Evolutionary conservation across 2,888 invertebrate species (phyloP).

Genomic region (Linnaemya tessellans): DNA sequence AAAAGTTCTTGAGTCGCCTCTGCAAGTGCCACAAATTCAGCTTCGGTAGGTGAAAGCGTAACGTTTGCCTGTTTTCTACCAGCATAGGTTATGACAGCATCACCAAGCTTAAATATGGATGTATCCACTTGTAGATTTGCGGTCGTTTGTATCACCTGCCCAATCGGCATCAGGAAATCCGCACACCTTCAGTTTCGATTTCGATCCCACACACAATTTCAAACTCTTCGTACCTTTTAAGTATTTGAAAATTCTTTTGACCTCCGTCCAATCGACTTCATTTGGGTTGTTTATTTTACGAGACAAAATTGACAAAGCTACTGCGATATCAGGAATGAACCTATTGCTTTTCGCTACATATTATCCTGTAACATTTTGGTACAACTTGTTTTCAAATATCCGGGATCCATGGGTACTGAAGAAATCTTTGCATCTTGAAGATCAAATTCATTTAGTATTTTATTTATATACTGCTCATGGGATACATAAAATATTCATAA

Average conservation of each 20-base stretch:
- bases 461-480: too few species aligned
- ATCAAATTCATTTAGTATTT: too few species aligned
- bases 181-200: too few species aligned
- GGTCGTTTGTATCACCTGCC: neutral
- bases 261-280: neutral
- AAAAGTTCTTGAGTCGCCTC: too few species aligned
- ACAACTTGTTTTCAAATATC: constrained; percentile 4
- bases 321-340: neutral
- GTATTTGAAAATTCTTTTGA: neutral
- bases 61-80: too few species aligned
- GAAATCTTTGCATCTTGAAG: too few species aligned
- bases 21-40: too few species aligned
- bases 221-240: neutral
- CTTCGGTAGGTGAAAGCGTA: too few species aligned
- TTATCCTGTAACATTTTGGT: too few species aligned
- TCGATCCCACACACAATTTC: neutral
- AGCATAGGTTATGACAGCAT: neutral
- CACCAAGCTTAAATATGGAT: neutral
- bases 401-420: constrained; percentile 15
- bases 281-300: too few species aligned
- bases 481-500: too few species aligned
- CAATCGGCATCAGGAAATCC: too few species aligned
- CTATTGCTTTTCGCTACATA: neutral
- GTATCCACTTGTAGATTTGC: neutral
- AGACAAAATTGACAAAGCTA: neutral